Evolutionary conservation across 2,113 vertebrate genomes (phyloP).

Genomic region (Syngnathus typhle): DNA sequence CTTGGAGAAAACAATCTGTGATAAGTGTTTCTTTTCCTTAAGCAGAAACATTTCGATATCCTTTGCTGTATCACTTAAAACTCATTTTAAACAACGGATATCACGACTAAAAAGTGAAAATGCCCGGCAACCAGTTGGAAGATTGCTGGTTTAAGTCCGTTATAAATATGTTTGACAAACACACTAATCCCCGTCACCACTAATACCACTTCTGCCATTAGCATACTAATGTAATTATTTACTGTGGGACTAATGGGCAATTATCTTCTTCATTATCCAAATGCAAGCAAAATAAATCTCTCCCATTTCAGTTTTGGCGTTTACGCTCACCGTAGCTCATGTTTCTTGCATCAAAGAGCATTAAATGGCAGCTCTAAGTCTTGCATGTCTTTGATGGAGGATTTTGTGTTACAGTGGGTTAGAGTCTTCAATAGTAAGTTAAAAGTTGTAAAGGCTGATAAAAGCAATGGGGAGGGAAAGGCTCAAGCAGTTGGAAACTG

Average conservation of each 20-base stretch:
- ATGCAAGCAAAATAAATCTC: slow-evolving; percentile 21
- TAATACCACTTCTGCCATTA: neutral
- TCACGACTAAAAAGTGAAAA: neutral
- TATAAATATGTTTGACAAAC: neutral
- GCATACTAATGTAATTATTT: neutral
- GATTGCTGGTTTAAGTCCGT: neutral
- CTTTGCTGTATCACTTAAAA: neutral
- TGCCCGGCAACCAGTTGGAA: neutral
- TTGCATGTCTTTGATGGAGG: slow-evolving; percentile 56
- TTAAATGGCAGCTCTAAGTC: slow-evolving; percentile 33
- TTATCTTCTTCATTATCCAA: slow-evolving; percentile 3
- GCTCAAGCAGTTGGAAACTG: slow-evolving; percentile 54
- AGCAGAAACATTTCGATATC: neutral
- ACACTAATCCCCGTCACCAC: neutral
- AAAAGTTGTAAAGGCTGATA: slow-evolving; percentile 40
- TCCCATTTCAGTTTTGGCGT: slow-evolving; percentile 13
- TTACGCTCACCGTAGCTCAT: slow-evolving; percentile 17
- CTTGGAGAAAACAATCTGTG: neutral
- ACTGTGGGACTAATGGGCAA: neutral
- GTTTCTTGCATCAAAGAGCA: slow-evolving; percentile 26
- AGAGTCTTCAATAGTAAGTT: slow-evolving; percentile 48
- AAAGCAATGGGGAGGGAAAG: slow-evolving; percentile 42
- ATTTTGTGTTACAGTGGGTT: slow-evolving; percentile 59
- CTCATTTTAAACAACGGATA: neutral
- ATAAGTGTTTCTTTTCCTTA: neutral